Base-by-base conservation (phyloP, 2,888 invertebrate genomes). In the Macrophya alboannulata region DNA sequence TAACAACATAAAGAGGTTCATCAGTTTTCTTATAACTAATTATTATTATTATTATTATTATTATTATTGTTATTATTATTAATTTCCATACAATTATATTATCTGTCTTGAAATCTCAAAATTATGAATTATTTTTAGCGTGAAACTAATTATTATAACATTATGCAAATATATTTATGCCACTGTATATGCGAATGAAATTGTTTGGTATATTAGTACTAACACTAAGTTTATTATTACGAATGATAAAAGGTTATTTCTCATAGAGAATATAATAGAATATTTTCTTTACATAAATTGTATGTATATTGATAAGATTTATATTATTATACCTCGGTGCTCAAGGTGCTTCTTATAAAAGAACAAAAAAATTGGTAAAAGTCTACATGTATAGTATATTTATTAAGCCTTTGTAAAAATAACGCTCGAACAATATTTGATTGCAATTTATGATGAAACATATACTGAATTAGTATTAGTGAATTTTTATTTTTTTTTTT, bases 401-500 rank as follows among this genome's bases (percentile, higher is more conserved):
- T 62, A 62, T 68, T 68, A 68, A 74, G 45, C 74, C 12, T 45
- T 45, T 74, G 43, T 45, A 74, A 43, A n/a, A 74, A 48, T 74
- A 74, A 74, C 37, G 51, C 37, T 77, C 55, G 15, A 55, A 31
- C 55, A 31, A 55, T 37, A 77, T 77, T 77, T 37, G 37, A 77
- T 77, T 77, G 31, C 8, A 77, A 72, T 45, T 74, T 55, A 55
- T 37, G 55, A 74, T 45, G 55, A 77, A 77, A 0, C 37, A 77
- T 77, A 55, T 77, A n/a, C 77, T 45, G n/a, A n/a, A n/a, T n/a
- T n/a, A 55, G 31, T 37, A 55, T 31, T 55, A 55, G 77, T 77
- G 55, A 77, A 37, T 37, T 77, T 55, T 43, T 86, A 88, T 88
- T 89, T 85, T 88, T 31, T 31, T 31, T 31, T 31, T 31, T 31